Base-by-base conservation (phyloP, 1,140 invertebrate species). In the Latrodectus geometricus region DNA sequence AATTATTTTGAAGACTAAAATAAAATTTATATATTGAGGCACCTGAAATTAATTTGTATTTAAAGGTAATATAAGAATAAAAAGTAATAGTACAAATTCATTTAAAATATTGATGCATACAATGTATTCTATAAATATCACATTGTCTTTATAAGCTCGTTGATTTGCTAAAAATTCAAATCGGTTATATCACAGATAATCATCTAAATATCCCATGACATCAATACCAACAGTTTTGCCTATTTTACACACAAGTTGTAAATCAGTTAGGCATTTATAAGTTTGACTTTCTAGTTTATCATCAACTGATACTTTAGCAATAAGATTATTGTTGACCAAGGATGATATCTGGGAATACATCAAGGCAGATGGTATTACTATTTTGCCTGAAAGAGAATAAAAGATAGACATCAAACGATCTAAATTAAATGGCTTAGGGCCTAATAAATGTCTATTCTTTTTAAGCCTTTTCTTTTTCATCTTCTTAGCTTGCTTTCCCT, bases 321-420 rank as follows among this genome's bases (percentile, higher is more conserved):
- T 7, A 4, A 86, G 54, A 15, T 73, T 48, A 35, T 83, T 61
- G 21, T 54, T 65, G 9, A 83, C 79, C 35, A 83, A 48, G 35
- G 79, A 84, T 14, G 81, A 70, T 15, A 84, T 68, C 69, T 79
- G 21, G 78, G 73, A 83, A 79, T 17, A 92, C 20, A 98, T 92
- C 91, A 95, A 95, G 87, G 96, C 96, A 87, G 96, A 96, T 17
- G 97, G 93, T 49, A 95, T 94, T 50, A 97, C 94, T 90, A 95
- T 95, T 73, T 96, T 95, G 73, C 96, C 95, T 17, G 96, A 91
- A 89, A 98, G 97, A 0, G 95, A 94, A 92, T 97, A 97, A 91
- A 98, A 98, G 89, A 98, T 98, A 5, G 96, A 96, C 75, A 98
- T 90, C 89, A 98, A 91, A 80, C 97, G 92, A 90, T 97, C 95